Conservation (phyloP, 2,113 vertebrate species). For the Bungarus multicinctus region DNA sequence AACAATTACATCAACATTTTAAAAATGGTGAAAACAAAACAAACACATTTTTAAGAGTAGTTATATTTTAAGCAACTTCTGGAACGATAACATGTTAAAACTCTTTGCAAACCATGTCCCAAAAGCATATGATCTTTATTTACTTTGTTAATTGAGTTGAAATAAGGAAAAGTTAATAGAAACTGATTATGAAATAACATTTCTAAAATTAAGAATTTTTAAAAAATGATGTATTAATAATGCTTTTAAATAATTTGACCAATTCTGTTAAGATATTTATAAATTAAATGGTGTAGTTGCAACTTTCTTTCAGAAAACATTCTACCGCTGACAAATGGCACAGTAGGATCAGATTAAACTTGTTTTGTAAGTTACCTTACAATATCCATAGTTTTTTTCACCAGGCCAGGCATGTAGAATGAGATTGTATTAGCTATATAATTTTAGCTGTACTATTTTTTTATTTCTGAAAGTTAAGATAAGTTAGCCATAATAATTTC, state of each 20-base stretch:
- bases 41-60: background rate
- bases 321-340: too few species aligned
- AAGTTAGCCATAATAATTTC: background rate
- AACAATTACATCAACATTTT: background rate
- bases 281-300: background rate
- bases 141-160: constrained; percentile 33
- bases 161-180: constrained; percentile 15
- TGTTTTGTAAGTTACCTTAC: background rate
- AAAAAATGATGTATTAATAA: background rate
- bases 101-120: constrained; percentile 12
- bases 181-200: background rate
- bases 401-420: background rate
- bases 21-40: background rate
- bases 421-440: background rate
- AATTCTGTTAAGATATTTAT: background rate
- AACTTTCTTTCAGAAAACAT: background rate
- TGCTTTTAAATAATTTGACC: background rate
- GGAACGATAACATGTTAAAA: constrained; percentile 1
- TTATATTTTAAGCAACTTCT: background rate
- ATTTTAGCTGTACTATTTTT: background rate
- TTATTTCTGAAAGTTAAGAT: background rate
- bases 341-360: background rate
- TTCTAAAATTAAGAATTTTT: background rate
- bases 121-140: constrained; percentile 41
- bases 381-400: background rate